Evolutionary conservation across 1,140 invertebrate genomes (phyloP).

Genomic region (Drosophila kanapiae): DNA sequence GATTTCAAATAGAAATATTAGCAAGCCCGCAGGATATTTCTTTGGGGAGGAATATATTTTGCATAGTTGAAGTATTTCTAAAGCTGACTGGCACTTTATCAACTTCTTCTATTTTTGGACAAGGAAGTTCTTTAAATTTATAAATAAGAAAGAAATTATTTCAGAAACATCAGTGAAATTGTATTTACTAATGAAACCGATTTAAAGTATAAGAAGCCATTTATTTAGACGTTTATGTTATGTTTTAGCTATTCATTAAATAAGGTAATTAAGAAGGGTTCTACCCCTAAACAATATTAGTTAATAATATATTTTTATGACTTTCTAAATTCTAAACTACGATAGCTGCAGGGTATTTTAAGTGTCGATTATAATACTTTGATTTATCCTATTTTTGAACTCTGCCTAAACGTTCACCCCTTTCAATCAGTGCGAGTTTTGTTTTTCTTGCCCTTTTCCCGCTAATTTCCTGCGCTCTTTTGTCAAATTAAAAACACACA

Average conservation of each 20-base stretch:
- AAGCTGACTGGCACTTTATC: not conserved
- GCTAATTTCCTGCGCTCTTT: constrained; percentile 76
- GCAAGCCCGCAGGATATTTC: constrained; percentile 40
- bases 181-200: too few species aligned
- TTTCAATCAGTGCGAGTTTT: constrained; percentile 77
- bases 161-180: too few species aligned
- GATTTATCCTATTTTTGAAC: not conserved
- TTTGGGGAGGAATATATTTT: not conserved
- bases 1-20: not conserved
- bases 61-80: not conserved
- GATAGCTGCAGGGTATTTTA: not conserved
- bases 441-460: constrained; percentile 71
- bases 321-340: not conserved
- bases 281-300: too few species aligned
- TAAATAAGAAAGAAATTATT: too few species aligned
- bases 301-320: not conserved
- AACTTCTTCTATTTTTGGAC: not conserved
- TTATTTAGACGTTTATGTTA: too few species aligned
- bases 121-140: too few species aligned
- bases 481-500: constrained; percentile 77
- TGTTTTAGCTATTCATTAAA: too few species aligned
- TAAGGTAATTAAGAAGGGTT: too few species aligned
- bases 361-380: not conserved
- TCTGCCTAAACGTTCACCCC: constrained; percentile 46
- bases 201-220: too few species aligned